A percentile compares a stretch with the other conserved stretches of the same genome.
Conservation (phyloP, 2,888 invertebrate species). For the Diarsia dahlii region DNA sequence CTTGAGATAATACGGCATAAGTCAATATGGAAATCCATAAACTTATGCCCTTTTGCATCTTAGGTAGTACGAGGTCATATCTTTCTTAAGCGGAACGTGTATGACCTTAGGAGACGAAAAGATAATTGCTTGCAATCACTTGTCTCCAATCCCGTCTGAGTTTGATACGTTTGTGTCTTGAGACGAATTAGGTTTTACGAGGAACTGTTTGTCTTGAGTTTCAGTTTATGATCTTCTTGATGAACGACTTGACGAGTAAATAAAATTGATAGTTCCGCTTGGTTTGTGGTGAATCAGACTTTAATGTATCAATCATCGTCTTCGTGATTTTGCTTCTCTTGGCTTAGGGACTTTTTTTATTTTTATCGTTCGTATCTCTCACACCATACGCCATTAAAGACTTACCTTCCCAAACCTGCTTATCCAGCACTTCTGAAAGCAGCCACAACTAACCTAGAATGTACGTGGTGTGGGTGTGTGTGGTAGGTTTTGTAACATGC, state of each 20-base stretch:
- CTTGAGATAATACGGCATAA: slow-evolving; percentile 77
- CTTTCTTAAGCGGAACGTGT: slow-evolving; percentile 81
- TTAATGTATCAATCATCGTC: slow-evolving; percentile 29
- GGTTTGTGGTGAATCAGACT: slow-evolving; percentile 35
- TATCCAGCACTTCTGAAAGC: neutral
- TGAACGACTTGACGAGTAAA: slow-evolving; percentile 36
- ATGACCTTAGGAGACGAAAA: slow-evolving; percentile 87
- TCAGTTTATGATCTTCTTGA: slow-evolving; percentile 55
- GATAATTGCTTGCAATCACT: slow-evolving; percentile 82
- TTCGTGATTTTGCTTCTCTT: slow-evolving; percentile 12
- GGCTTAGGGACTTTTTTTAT: neutral
- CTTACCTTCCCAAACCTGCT: neutral
- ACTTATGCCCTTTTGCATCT: slow-evolving; percentile 75
- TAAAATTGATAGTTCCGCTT: slow-evolving; percentile 56
- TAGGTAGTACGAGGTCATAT: slow-evolving; percentile 78
- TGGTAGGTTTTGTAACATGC: too few relatives aligned
- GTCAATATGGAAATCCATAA: slow-evolving; percentile 71
- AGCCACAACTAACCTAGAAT: neutral
- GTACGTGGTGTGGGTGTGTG: neutral
- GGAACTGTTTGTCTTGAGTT: slow-evolving; percentile 52
- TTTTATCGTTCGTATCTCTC: neutral
- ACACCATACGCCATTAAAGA: too few relatives aligned
- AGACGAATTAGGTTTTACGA: slow-evolving; percentile 58
- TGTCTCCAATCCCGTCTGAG: slow-evolving; percentile 71
- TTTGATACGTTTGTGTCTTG: slow-evolving; percentile 67